Evolutionary conservation across 2,113 vertebrate species (phyloP).

Genomic region (Bagarius yarrelli): DNA sequence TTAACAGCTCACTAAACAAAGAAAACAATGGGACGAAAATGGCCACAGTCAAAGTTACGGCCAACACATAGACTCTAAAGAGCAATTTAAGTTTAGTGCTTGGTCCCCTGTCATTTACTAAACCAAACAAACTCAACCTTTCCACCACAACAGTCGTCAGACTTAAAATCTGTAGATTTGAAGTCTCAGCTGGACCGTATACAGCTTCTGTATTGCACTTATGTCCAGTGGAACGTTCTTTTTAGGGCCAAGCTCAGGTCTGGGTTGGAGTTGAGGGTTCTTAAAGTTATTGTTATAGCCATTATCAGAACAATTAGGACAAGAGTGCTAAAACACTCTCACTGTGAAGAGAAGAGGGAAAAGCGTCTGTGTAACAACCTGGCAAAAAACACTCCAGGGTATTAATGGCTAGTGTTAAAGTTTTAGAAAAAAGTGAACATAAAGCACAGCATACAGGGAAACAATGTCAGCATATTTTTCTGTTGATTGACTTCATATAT

Average conservation of each 20-base stretch:
- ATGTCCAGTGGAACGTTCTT: slow-evolving; percentile 62
- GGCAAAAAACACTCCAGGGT: slow-evolving; percentile 8
- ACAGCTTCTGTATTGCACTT: slow-evolving; percentile 46
- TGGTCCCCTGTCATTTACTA: slow-evolving; percentile 46
- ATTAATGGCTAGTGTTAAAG: neutral
- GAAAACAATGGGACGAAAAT: slow-evolving; percentile 20
- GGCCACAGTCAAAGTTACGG: slow-evolving; percentile 29
- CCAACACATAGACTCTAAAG: slow-evolving; percentile 35
- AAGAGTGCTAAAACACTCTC: slow-evolving; percentile 73
- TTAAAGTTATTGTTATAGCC: slow-evolving; percentile 75
- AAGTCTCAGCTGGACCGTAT: slow-evolving; percentile 32
- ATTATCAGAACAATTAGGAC: slow-evolving; percentile 74
- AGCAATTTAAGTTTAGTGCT: slow-evolving; percentile 33
- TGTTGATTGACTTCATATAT: neutral
- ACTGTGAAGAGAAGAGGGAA: slow-evolving; percentile 53
- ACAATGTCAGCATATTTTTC: neutral
- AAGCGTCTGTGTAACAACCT: slow-evolving; percentile 49
- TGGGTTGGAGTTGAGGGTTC: slow-evolving; percentile 64
- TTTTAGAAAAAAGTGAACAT: neutral
- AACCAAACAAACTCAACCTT: slow-evolving; percentile 59
- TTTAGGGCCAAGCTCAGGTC: slow-evolving; percentile 71
- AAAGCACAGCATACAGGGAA: neutral
- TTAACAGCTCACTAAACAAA: slow-evolving; percentile 25
- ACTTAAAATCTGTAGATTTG: slow-evolving; percentile 68
- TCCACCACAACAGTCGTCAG: neutral